Percentiles rank a stretch among this genome's conserved stretches.
phyloP scores from a whole-genome alignment of 2,113 vertebrate genomes.

The Entelurus aequoreus region DNA sequence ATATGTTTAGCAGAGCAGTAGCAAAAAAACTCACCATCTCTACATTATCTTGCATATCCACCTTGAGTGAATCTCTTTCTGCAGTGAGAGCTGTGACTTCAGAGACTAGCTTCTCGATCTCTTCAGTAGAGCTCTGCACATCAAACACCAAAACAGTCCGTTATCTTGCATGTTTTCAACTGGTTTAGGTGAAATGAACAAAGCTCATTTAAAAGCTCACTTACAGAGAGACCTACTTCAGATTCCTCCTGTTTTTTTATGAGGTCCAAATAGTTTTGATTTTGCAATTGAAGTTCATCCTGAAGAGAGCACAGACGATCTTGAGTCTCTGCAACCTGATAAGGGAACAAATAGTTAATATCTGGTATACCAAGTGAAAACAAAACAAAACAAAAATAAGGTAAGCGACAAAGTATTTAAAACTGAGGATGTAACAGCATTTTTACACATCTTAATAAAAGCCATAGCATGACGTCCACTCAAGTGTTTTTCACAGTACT shows the following conservation, averaged over 20 bases:
- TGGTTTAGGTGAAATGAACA: no score
- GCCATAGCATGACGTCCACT: no score
- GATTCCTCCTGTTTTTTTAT: background rate
- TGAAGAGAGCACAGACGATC: background rate
- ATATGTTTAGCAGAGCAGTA: background rate
- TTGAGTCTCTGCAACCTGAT: conserved; percentile 1
- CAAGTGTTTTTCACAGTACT: no score
- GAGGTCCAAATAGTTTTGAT: background rate
- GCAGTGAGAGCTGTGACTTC: conserved; percentile 17
- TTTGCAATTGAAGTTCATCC: background rate
- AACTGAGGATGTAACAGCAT: no score
- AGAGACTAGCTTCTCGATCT: conserved; percentile 31
- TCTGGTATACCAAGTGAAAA: background rate
- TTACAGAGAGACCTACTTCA: background rate
- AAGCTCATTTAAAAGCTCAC: background rate
- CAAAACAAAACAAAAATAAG: background rate
- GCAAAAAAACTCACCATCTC: conserved; percentile 37
- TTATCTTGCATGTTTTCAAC: background rate
- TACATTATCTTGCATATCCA: conserved; percentile 53
- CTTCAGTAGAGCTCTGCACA: conserved; percentile 9
- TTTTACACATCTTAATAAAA: no score
- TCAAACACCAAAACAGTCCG: background rate
- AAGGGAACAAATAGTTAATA: background rate
- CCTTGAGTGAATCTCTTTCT: conserved; percentile 53
- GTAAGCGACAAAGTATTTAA: no score